Percentiles rank a stretch among this genome's conserved stretches.
Conservation (phyloP, 2,113 vertebrate genomes). For the Albula glossodonta region DNA sequence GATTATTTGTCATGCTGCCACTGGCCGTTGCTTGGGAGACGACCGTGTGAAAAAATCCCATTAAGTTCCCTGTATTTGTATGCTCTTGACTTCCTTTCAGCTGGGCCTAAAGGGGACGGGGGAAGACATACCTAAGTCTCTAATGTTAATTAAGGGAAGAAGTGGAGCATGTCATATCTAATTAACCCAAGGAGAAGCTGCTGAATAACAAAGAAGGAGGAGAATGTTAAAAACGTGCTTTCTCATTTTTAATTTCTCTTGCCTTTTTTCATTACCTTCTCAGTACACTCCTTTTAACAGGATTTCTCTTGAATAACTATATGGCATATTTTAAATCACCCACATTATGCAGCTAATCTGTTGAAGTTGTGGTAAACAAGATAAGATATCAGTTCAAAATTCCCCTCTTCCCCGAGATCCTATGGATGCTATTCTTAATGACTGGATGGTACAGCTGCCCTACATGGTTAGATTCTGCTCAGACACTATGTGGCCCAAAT, state of each 20-base stretch:
- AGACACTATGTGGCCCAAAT: no score
- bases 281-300: slow-evolving; percentile 19
- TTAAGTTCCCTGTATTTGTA: neutral
- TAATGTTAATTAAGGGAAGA: slow-evolving; percentile 61
- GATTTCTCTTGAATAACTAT: neutral
- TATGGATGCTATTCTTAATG: neutral
- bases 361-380: slow-evolving; percentile 49
- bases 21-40: neutral
- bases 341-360: slow-evolving; percentile 47
- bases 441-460: neutral
- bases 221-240: slow-evolving; percentile 38
- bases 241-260: slow-evolving; percentile 25
- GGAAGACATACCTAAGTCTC: slow-evolving; percentile 24
- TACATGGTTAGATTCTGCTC: neutral
- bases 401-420: neutral
- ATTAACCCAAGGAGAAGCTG: slow-evolving; percentile 55
- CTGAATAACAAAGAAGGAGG: slow-evolving; percentile 32
- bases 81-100: neutral
- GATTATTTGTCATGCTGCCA: neutral
- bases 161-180: slow-evolving; percentile 48
- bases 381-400: slow-evolving; percentile 20
- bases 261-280: neutral
- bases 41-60: neutral
- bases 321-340: slow-evolving; percentile 23
- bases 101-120: neutral